Conservation (phyloP, 2,888 invertebrate genomes). For the Diadromus collaris region DNA sequence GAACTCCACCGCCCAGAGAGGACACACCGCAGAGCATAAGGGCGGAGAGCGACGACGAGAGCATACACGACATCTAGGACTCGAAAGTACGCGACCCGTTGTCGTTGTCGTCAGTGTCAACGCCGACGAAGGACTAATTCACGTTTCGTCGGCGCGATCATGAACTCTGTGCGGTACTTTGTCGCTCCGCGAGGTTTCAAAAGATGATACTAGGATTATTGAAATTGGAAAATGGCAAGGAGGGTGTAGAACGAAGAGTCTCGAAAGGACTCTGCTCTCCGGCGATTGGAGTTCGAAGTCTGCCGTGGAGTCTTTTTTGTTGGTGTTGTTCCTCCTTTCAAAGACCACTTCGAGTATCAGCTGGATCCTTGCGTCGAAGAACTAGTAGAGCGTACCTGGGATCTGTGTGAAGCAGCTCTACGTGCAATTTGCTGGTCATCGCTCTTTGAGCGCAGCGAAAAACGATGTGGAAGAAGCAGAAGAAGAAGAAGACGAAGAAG, state of each 20-base stretch:
- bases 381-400: background rate
- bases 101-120: slow-evolving; percentile 16
- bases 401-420: slow-evolving; percentile 5
- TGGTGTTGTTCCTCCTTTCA: background rate
- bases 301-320: background rate
- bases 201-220: background rate
- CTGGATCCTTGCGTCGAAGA: background rate
- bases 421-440: background rate
- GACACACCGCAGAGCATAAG: slow-evolving; percentile 77
- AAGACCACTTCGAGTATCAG: background rate
- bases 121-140: background rate
- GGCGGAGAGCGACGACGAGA: slow-evolving; percentile 78
- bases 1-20: slow-evolving; percentile 69
- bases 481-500: slow-evolving; percentile 4
- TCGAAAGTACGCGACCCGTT: slow-evolving; percentile 17
- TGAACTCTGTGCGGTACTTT: background rate
- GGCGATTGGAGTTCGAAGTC: background rate
- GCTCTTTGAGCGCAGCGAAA: background rate
- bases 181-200: background rate
- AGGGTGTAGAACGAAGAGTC: background rate
- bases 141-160: background rate
- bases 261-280: slow-evolving; percentile 1
- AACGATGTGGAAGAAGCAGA: background rate
- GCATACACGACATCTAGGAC: slow-evolving; percentile 78
- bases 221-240: background rate